Evolutionary conservation across 1,140 invertebrate species (phyloP), one percentile per base, ranked within the genome.

Genomic region (Dinoponera quadriceps): DNA sequence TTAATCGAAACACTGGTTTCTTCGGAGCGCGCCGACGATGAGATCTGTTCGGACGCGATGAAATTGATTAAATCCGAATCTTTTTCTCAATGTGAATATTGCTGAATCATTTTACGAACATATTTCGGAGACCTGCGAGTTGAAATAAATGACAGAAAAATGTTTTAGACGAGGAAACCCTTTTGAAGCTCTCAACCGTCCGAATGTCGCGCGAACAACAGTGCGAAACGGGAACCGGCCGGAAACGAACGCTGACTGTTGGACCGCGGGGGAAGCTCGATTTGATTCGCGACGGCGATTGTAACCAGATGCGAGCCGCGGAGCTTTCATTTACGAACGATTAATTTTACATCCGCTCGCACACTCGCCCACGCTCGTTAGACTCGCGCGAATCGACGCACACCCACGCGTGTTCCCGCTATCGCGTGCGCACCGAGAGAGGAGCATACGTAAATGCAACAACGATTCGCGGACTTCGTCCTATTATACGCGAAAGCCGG

Each of bases 341-440:
- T 87, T 87, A 87, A 85, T 85, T 75, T 57, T 48, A 77, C 83
- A 85, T 88, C 78, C 86, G 87, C 72, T 38, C 27, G 65, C 33
- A 2, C 22, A 20, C 3, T 16, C 65, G 54, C 85, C 85, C 38
- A 87, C 86, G 71, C 25, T 13, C 48, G 62, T 84, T 65, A 75
- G 59, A 49, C 60, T 78, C 33, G 87, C 66, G 38, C n/a, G 57
- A 77, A 88, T 88, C 86, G 71, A 33, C 65, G 2, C 72, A 16
- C 75, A 38, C 86, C 87, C 48, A 88, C 87, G 78, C 60, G 7
- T 27, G 38, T 49, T 63, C 29, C 20, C 44, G 9, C 69, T 69
- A 73, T 66, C 27, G 33, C 59, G 25, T 1, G 68, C 66, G 3
- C 18, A n/a, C 22, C 13, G 11, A 14, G 20, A 18, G 38, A 44